Evolutionary conservation across 2,888 invertebrate genomes (phyloP).

Genomic region (Ethmia dodecea): DNA sequence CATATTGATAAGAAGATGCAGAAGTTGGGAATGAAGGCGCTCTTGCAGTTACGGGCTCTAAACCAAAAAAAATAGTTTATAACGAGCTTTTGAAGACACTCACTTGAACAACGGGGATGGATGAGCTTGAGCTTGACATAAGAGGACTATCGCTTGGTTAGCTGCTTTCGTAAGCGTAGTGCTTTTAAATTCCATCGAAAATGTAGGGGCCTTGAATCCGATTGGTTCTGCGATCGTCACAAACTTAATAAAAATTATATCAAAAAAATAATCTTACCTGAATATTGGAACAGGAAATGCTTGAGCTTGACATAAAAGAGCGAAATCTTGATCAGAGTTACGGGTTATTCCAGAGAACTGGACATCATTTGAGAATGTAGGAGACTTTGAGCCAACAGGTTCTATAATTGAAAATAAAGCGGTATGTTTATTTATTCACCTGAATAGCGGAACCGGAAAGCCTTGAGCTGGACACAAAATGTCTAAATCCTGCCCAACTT

Average conservation of each 20-base stretch:
- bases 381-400: constrained; percentile 82
- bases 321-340: constrained; percentile 78
- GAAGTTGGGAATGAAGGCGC: constrained; percentile 71
- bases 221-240: constrained; percentile 77
- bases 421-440: constrained; percentile 48
- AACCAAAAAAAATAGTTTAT: constrained; percentile 32
- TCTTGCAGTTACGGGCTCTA: constrained; percentile 71
- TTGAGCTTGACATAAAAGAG: constrained; percentile 83
- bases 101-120: constrained; percentile 80
- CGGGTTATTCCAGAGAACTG: constrained; percentile 31
- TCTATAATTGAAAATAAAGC: constrained; percentile 54
- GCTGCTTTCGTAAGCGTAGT: constrained; percentile 20
- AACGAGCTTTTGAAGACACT: constrained; percentile 24
- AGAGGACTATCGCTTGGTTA: constrained; percentile 80
- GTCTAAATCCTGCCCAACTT: constrained; percentile 72
- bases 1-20: constrained; percentile 70
- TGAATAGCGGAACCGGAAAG: constrained; percentile 83
- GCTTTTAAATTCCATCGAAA: constrained; percentile 57
- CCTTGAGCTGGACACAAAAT: constrained; percentile 84
- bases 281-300: constrained; percentile 84
- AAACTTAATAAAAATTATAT: constrained; percentile 24
- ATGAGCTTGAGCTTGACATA: constrained; percentile 88
- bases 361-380: constrained; percentile 82
- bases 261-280: constrained; percentile 73
- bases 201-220: constrained; percentile 84